Percentiles rank a stretch among this genome's conserved stretches.
Evolutionary conservation across 1,140 invertebrate genomes (phyloP).

Genomic region (Amphibalanus amphitrite): DNA sequence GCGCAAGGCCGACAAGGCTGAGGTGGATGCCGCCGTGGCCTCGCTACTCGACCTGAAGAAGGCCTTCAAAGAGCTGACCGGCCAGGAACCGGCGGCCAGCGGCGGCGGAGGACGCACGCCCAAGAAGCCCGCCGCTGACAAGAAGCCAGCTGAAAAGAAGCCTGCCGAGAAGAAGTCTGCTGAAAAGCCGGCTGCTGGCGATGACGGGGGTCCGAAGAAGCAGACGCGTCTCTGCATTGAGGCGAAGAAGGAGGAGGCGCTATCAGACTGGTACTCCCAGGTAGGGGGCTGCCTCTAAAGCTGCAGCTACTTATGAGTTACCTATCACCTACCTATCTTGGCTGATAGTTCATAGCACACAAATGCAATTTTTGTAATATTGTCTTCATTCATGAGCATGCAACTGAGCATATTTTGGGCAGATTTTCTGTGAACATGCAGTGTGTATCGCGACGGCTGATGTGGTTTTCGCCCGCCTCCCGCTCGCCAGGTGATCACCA

Average conservation of each 20-base stretch:
- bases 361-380: too few relatives aligned
- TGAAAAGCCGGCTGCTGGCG: constrained; percentile 2
- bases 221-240: constrained; percentile 84
- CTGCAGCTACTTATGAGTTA: too few relatives aligned
- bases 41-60: constrained; percentile 53
- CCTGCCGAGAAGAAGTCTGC: constrained; percentile 11
- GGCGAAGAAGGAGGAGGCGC: constrained; percentile 76
- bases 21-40: too few relatives aligned
- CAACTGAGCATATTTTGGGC: too few relatives aligned
- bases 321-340: too few relatives aligned
- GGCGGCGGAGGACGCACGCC: background rate
- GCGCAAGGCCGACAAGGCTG: constrained; percentile 48
- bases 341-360: too few relatives aligned
- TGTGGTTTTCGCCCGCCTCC: background rate
- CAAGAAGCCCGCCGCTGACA: constrained; percentile 9
- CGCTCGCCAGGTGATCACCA: constrained; percentile 59
- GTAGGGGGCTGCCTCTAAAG: too few relatives aligned
- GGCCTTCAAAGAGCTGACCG: constrained; percentile 56
- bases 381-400: too few relatives aligned
- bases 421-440: too few relatives aligned
- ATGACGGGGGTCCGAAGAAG: constrained; percentile 42
- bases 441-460: too few relatives aligned
- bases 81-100: constrained; percentile 32
- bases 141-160: constrained; percentile 11
- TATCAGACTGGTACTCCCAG: constrained; percentile 97